phyloP scores from a whole-genome alignment of 2,113 vertebrate genomes.

The Zapornia atra region DNA sequence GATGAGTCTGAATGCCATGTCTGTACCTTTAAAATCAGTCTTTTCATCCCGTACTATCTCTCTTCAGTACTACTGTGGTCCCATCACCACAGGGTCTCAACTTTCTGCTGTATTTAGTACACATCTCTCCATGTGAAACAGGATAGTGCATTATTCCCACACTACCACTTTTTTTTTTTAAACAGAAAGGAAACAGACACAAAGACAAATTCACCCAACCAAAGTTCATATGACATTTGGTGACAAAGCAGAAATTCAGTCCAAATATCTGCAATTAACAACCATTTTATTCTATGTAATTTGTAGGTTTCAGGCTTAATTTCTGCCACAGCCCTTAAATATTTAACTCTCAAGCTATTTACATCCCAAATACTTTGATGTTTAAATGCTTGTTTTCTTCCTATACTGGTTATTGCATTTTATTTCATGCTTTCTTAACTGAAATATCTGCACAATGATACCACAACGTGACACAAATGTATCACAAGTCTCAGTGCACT shows the following conservation, averaged over 20 bases:
- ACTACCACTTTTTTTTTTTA: background rate
- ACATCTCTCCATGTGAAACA: background rate
- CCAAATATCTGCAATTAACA: constrained; percentile 5
- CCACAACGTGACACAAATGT: background rate
- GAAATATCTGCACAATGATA: background rate
- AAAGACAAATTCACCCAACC: background rate
- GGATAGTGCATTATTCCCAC: background rate
- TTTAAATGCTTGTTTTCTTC: background rate
- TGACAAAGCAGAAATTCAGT: background rate
- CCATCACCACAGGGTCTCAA: background rate
- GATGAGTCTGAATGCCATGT: accelerated
- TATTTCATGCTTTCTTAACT: background rate
- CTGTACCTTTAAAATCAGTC: background rate
- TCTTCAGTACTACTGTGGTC: background rate
- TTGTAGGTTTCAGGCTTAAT: background rate
- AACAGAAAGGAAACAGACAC: background rate
- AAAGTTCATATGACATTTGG: background rate
- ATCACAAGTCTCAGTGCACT: background rate
- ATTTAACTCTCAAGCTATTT: background rate
- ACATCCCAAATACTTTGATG: background rate
- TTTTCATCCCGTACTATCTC: background rate
- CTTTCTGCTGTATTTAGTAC: background rate
- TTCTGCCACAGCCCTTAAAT: background rate
- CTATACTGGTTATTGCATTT: background rate
- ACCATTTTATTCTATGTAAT: background rate